Percentiles rank a stretch among this genome's conserved stretches.
Conservation (phyloP, 1,140 invertebrate genomes). For the Dryas iulia region DNA sequence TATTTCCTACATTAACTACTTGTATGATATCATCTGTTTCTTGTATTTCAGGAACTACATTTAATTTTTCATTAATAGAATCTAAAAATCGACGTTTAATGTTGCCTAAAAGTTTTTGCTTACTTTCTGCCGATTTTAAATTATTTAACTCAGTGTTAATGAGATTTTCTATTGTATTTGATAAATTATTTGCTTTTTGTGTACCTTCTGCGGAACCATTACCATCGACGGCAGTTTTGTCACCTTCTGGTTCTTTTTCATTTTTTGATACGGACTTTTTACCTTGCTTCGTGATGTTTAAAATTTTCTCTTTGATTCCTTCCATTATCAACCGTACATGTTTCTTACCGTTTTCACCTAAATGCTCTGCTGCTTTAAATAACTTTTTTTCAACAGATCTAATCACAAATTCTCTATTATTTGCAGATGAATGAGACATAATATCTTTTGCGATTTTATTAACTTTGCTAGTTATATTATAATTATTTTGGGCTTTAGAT, state of each 20-base stretch:
- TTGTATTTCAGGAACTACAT: background rate
- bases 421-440: constrained; percentile 1
- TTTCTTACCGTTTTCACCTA: constrained; percentile 35
- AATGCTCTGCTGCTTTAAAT: constrained; percentile 15
- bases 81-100: constrained; percentile 11
- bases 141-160: constrained; percentile 5
- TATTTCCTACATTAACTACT: background rate
- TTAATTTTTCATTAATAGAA: constrained; percentile 5
- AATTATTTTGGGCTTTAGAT: background rate
- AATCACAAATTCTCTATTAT: constrained; percentile 26
- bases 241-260: too few relatives aligned
- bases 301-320: constrained; percentile 32
- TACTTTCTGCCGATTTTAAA: constrained; percentile 3
- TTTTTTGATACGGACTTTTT: background rate
- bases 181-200: background rate
- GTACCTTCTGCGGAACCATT: background rate
- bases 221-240: background rate
- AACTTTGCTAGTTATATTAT: constrained; percentile 29
- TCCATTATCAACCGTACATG: constrained; percentile 44
- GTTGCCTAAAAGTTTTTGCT: constrained; percentile 11
- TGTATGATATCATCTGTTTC: constrained; percentile 1
- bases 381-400: constrained; percentile 27
- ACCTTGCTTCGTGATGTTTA: background rate
- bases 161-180: constrained; percentile 9
- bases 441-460: constrained; percentile 26